Conservation (phyloP, 2,113 vertebrate species). For the Tylochromis polylepis region DNA sequence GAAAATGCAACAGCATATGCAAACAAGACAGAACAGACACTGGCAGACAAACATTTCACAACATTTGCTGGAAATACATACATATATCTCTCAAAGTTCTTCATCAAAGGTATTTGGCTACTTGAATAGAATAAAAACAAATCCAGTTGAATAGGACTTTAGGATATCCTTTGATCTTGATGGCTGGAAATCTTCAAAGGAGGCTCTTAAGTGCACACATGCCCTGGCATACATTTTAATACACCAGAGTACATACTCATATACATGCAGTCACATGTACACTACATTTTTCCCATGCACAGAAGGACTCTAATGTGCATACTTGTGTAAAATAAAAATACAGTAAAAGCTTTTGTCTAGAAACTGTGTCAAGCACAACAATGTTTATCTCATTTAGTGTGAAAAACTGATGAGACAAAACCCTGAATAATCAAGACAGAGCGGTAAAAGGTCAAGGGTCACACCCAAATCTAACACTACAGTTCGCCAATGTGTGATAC, state of each 20-base stretch:
- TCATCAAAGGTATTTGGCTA: neutral
- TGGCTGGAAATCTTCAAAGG: neutral
- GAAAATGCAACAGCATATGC: conserved; percentile 19
- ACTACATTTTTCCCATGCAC: neutral
- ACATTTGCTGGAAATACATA: neutral
- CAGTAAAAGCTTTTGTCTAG: neutral
- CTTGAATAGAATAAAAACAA: conserved; percentile 8
- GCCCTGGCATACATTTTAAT: neutral
- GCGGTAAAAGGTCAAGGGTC: conserved; percentile 41
- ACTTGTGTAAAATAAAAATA: neutral
- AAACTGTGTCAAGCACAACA: conserved; percentile 6
- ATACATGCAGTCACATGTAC: neutral
- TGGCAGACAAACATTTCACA: conserved; percentile 14
- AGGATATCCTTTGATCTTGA: neutral
- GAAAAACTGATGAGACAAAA: conserved; percentile 50
- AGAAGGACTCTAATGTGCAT: neutral
- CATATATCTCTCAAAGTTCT: neutral
- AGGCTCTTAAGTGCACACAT: neutral
- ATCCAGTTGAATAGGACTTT: neutral
- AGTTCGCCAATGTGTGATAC: neutral
- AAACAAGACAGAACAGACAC: conserved; percentile 7
- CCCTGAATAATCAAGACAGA: conserved; percentile 43
- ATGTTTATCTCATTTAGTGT: conserved; percentile 33
- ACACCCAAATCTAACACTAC: conserved; percentile 28
- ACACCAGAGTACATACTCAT: neutral